phyloP scores from a whole-genome alignment of 2,113 vertebrate genomes.

The Centropristis striata region DNA sequence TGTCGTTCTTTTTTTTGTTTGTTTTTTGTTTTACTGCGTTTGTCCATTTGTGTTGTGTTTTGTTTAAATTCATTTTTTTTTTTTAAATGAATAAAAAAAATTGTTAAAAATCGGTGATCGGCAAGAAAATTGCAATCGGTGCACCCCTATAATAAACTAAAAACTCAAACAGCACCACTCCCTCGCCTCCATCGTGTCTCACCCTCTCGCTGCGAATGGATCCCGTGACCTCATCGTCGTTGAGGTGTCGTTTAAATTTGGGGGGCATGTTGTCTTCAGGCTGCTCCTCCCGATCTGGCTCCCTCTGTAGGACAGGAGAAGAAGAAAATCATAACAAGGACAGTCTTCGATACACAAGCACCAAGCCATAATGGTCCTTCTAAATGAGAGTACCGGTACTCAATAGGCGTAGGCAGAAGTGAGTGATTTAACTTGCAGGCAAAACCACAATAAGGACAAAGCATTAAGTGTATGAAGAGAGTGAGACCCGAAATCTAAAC shows the following conservation, averaged over 20 bases:
- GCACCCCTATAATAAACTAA: too few species aligned
- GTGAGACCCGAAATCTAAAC: not conserved
- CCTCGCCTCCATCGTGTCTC: constrained; percentile 68
- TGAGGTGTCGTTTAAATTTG: constrained; percentile 97
- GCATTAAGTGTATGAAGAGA: constrained; percentile 2
- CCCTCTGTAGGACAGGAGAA: constrained; percentile 78
- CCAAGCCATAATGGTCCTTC: not conserved
- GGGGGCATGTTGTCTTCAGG: constrained; percentile 92
- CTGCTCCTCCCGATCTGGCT: constrained; percentile 87
- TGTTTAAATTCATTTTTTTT: too few species aligned
- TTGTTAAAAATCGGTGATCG: too few species aligned
- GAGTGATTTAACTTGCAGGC: constrained; percentile 20
- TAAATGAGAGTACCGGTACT: not conserved
- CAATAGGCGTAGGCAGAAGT: not conserved
- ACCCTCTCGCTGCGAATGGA: constrained; percentile 97
- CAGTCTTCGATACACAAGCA: not conserved
- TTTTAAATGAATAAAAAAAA: too few species aligned
- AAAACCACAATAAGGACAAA: constrained; percentile 7
- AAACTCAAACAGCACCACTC: not conserved
- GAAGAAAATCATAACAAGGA: not conserved
- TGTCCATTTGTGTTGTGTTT: too few species aligned
- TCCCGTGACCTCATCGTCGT: constrained; percentile 97
- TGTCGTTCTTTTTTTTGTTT: too few species aligned
- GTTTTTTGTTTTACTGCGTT: too few species aligned
- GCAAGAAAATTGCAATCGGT: too few species aligned